Percentiles rank a stretch among this genome's conserved stretches.
Conservation (phyloP, 2,113 vertebrate genomes). For the Hemicordylus capensis region DNA sequence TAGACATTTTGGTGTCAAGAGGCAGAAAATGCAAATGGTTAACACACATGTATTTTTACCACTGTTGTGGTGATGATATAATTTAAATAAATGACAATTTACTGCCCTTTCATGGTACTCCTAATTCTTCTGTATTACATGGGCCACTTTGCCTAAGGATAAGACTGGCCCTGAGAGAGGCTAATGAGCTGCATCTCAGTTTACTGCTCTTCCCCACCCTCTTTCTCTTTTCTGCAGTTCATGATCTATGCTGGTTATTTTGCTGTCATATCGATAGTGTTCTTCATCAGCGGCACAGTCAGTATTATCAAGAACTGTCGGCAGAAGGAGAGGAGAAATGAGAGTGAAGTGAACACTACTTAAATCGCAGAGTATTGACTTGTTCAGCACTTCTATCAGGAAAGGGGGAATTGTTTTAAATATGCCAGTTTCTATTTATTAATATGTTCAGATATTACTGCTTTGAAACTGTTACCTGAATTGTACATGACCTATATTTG, state of each 20-base stretch:
- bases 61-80: not conserved
- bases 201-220: not conserved
- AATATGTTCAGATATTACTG: conserved; percentile 52
- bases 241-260: conserved; percentile 92
- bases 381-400: not conserved
- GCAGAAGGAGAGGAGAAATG: conserved; percentile 50
- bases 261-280: conserved; percentile 83
- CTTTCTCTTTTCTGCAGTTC: conserved; percentile 78
- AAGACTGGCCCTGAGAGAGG: not conserved
- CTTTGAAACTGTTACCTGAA: conserved; percentile 56
- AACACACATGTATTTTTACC: not conserved
- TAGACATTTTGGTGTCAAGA: not conserved
- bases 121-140: no score
- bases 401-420: conserved; percentile 29
- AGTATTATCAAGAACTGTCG: conserved; percentile 71
- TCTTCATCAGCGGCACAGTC: conserved; percentile 82
- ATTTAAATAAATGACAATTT: not conserved
- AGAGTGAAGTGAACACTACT: conserved; percentile 49
- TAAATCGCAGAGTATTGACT: conserved; percentile 27
- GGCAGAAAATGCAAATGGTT: not conserved
- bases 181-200: not conserved
- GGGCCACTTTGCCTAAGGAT: not conserved
- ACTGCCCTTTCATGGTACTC: not conserved
- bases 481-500: conserved; percentile 39
- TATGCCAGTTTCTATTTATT: conserved; percentile 52